Conservation (phyloP, 2,113 vertebrate genomes). For the Macroglossus sobrinus region DNA sequence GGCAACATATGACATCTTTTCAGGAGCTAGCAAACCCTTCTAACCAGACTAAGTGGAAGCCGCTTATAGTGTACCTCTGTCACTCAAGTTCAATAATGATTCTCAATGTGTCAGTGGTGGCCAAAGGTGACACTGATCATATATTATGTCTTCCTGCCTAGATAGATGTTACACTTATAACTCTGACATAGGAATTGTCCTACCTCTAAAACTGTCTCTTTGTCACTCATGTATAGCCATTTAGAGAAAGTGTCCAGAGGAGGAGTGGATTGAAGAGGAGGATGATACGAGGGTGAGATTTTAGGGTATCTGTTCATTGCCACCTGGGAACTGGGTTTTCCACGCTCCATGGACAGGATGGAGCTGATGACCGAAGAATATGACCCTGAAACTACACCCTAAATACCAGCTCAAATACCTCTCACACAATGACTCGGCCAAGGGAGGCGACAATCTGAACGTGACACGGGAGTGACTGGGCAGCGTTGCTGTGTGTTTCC, state of each 20-base stretch:
- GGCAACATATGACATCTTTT: slow-evolving; percentile 13
- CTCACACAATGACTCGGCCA: background rate
- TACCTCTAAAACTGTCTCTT: background rate
- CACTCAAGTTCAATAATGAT: slow-evolving; percentile 51
- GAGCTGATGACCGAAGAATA: background rate
- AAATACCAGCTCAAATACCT: background rate
- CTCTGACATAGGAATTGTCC: background rate
- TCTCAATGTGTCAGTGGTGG: slow-evolving; percentile 31
- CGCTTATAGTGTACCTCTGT: background rate
- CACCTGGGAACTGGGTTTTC: background rate
- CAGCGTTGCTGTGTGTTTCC: background rate
- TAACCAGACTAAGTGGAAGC: background rate
- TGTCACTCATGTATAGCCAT: background rate
- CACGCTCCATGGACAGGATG: too few relatives aligned
- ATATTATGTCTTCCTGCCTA: background rate
- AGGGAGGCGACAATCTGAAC: background rate
- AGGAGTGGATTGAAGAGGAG: background rate
- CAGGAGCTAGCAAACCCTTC: slow-evolving; percentile 56
- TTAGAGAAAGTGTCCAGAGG: background rate
- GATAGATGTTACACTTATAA: background rate
- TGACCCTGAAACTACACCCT: background rate
- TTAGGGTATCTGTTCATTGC: background rate
- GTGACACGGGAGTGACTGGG: background rate
- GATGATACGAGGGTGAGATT: background rate
- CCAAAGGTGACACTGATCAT: slow-evolving; percentile 39